A percentile compares a stretch with the other conserved stretches of the same genome.
Conservation (phyloP, 64 coral and sea anemone species). For the Montipora efflorescens region DNA sequence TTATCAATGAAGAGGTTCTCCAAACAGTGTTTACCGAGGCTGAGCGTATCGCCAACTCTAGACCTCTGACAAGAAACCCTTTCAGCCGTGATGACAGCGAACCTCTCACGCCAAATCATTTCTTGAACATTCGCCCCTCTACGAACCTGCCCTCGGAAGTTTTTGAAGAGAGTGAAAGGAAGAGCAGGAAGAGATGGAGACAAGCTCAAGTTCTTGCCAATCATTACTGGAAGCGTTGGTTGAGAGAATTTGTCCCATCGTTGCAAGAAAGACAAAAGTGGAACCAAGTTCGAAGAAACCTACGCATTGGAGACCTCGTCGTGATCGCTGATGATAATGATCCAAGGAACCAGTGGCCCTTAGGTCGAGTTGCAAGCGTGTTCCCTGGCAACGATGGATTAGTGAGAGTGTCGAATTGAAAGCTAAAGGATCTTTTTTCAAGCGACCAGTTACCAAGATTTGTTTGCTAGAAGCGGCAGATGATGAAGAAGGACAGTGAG, state of each 20-base stretch:
- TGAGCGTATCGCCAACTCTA: neutral
- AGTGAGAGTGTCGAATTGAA: neutral
- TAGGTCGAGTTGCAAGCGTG: neutral
- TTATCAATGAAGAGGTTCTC: slow-evolving; percentile 53
- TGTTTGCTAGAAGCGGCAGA: neutral
- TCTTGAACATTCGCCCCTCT: neutral
- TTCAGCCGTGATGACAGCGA: neutral
- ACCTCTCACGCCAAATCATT: neutral
- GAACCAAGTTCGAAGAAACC: too few species aligned
- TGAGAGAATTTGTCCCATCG: too few species aligned
- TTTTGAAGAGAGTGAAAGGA: neutral
- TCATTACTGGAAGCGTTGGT: neutral
- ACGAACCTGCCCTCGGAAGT: neutral
- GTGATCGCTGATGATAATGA: too few species aligned
- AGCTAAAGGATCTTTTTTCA: neutral
- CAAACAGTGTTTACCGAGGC: slow-evolving; percentile 51
- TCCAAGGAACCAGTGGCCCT: neutral
- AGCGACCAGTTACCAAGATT: neutral
- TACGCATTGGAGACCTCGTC: too few species aligned
- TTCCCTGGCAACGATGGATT: neutral
- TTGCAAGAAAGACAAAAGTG: too few species aligned
- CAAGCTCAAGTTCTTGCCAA: neutral
- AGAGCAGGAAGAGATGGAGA: neutral
- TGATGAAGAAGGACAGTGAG: neutral
- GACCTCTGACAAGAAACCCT: neutral